Base-by-base conservation (phyloP, 1,140 invertebrate genomes). In the Agrilus planipennis region DNA sequence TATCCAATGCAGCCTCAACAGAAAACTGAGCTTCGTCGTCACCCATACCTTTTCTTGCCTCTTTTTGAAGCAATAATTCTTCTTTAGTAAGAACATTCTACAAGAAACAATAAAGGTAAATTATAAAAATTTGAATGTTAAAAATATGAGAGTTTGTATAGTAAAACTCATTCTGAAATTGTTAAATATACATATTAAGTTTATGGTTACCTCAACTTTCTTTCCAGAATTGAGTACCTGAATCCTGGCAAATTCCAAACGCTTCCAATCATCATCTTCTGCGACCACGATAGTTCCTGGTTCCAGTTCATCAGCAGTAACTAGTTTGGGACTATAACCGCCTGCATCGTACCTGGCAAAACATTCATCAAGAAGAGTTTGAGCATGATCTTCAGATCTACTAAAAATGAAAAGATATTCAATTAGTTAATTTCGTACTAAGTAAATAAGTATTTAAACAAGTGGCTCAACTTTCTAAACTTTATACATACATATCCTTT, bases 21-120 rank as follows among this genome's bases (percentile, higher is more conserved):
- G 85, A 87, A 67, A 98, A 98, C 47, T 81, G 77, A 1, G 83
- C 87, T 62, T 96, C 93, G 52, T 94, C 90, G 30, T 73, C 73
- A 4, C 71, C 77, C 87, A 91, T 94, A 1, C 88, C 86, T 57
- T 91, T 89, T 15, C 81, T 66, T 0, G 90, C 92, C 67, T 89
- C 86, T 47, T 77, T 64, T 28, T 76, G 73, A 64, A 84, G 68
- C 1, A 76, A 70, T 19, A 72, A 63, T 50, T 79, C 73, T 53
- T 75, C 75, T 4, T 67, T 64, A 1, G 70, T 67, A 35, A 69
- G 52, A 3, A 69, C 68, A 54, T 64, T 73, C 48, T 73, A 60
- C 7, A 44, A 49, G 34, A 39, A 37, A 30, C 35, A 42, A 32
- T 39, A 27, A 41, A 4, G 34, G 3, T 20, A 21, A 32, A 41